These are phyloP conservation scores for Proisotoma minuta DNA, from an alignment of 2,888 invertebrate species.

Conservation along the genomic window DNA sequence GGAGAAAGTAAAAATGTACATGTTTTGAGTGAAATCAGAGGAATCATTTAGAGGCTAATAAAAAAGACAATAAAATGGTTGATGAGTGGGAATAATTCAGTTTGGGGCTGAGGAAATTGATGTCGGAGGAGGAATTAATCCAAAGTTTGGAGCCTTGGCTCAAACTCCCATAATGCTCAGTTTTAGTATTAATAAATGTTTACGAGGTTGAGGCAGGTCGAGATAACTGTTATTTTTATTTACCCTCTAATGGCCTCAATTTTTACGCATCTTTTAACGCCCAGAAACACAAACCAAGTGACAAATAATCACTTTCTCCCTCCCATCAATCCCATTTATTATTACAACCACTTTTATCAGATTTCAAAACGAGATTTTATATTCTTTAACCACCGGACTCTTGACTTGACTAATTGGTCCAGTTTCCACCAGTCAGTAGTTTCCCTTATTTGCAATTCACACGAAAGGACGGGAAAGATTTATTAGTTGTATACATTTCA, in stretches of 20 bases:
- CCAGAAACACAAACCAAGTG: no score
- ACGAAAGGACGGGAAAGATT: no score
- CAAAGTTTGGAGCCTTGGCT: no score
- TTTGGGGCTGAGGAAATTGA: not conserved
- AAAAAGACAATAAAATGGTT: conserved; percentile 5
- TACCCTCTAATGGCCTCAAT: conserved; percentile 1
- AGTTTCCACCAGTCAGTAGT: not conserved
- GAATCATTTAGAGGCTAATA: conserved; percentile 2
- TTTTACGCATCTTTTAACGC: conserved; percentile 6
- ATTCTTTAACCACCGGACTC: not conserved
- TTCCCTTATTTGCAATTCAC: conserved; percentile 2
- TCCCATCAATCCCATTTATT: not conserved
- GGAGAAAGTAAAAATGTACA: not conserved
- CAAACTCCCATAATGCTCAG: not conserved
- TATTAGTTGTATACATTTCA: no score
- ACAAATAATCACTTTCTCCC: conserved; percentile 1
- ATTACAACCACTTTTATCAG: not conserved
- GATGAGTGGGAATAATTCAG: conserved; percentile 4
- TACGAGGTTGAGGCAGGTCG: conserved; percentile 4
- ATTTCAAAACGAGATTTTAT: not conserved
- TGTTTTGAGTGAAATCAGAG: not conserved
- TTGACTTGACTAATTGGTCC: not conserved
- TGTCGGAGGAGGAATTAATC: conserved; percentile 2
- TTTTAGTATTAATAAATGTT: conserved; percentile 6
- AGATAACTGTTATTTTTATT: conserved; percentile 6